Evolutionary conservation across 2,888 invertebrate species (phyloP).

Genomic region (Stenoptilia bipunctidactyla): DNA sequence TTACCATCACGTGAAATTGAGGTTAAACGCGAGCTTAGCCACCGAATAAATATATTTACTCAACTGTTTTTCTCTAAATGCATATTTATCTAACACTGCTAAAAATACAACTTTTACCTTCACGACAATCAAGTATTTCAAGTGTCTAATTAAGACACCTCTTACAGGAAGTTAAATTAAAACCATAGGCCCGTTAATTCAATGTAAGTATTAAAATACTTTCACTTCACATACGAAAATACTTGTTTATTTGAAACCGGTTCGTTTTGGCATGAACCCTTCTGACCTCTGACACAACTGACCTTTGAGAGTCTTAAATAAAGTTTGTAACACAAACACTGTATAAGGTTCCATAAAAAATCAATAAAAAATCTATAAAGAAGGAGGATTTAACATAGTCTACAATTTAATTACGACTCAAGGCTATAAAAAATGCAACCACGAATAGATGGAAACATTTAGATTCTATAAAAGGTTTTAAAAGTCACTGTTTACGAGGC

Average conservation of each 20-base stretch:
- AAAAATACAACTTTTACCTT: no score
- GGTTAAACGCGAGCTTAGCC: no score
- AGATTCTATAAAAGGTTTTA: constrained; percentile 24
- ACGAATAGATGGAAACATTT: constrained; percentile 15
- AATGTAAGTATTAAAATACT: background rate
- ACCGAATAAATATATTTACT: no score
- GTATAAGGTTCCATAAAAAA: background rate
- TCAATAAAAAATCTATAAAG: background rate
- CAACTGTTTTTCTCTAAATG: no score
- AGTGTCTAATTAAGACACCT: no score
- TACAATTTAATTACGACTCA: background rate
- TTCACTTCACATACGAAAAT: background rate
- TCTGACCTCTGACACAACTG: background rate
- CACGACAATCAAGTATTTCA: no score
- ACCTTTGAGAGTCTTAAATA: background rate
- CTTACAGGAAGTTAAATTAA: no score
- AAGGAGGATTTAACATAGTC: no score
- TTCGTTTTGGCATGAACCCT: background rate
- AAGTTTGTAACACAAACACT: background rate
- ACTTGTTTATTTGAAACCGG: background rate
- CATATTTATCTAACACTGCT: no score
- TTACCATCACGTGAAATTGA: no score
- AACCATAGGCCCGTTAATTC: no score
- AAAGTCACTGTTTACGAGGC: constrained; percentile 23
- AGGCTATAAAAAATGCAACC: background rate